A percentile compares a stretch with the other conserved stretches of the same genome.
phyloP scores from a whole-genome alignment of 2,797 vertebrate genomes.

The Trachurus trachurus region DNA sequence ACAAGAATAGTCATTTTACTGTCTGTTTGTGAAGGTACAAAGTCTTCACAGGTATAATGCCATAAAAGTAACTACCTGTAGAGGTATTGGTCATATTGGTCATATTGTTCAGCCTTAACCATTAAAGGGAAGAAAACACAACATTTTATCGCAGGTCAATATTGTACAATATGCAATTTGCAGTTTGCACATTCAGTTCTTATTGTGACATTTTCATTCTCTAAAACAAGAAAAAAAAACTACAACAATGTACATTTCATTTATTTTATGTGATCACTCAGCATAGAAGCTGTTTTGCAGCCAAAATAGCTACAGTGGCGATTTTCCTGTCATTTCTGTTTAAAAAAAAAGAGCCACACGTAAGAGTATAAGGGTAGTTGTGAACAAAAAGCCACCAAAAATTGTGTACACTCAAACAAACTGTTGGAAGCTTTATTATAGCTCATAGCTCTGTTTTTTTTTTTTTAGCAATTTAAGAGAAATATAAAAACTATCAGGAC shows the following conservation, averaged over 20 bases:
- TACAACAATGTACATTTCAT: neutral
- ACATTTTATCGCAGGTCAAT: constrained; percentile 15
- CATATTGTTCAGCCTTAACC: constrained; percentile 3
- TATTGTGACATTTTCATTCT: constrained; percentile 36
- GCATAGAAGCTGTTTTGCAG: constrained; percentile 16
- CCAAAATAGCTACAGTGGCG: constrained; percentile 29
- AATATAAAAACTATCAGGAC: neutral
- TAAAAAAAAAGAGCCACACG: constrained; percentile 29
- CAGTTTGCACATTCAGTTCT: neutral
- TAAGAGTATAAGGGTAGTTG: constrained; percentile 16
- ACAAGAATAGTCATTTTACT: neutral
- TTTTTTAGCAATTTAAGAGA: constrained; percentile 3
- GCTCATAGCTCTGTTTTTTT: neutral
- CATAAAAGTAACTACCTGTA: too few species aligned
- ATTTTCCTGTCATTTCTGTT: constrained; percentile 38
- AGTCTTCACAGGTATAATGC: too few species aligned
- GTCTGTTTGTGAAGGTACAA: neutral
- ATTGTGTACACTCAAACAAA: constrained; percentile 23
- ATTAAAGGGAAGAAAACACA: constrained; percentile 7
- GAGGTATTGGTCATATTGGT: too few species aligned
- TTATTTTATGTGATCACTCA: constrained; percentile 26
- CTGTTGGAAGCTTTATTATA: constrained; percentile 14
- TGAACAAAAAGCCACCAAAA: constrained; percentile 11
- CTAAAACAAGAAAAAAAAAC: constrained; percentile 16
- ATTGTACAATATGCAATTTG: constrained; percentile 26